Evolutionary conservation across 1,140 invertebrate genomes (phyloP).

Genomic region (Orchesella cincta): DNA sequence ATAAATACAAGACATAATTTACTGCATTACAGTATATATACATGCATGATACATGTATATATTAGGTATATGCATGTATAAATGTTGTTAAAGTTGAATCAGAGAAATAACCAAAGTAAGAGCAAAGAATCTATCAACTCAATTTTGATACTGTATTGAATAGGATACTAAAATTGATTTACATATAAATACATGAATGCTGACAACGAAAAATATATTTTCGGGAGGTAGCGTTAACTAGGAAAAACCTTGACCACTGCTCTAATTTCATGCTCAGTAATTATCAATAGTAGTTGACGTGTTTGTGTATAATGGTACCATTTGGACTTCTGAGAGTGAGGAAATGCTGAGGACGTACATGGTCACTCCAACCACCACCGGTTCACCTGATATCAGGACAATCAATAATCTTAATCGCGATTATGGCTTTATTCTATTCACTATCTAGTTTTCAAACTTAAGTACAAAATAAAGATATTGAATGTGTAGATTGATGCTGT

Average conservation of each 20-base stretch:
- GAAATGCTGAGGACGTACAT: slow-evolving; percentile 98
- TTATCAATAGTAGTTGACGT: slow-evolving; percentile 22
- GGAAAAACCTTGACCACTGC: slow-evolving; percentile 22
- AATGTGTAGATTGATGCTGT: no score
- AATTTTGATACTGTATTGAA: neutral
- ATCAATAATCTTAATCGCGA: slow-evolving; percentile 15
- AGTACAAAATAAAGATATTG: no score
- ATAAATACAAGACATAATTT: no score
- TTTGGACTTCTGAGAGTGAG: slow-evolving; percentile 98
- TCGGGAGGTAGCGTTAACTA: neutral
- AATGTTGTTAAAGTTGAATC: neutral
- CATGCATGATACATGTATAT: no score
- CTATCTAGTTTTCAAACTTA: neutral
- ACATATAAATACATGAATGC: neutral
- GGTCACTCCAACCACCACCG: slow-evolving; percentile 60
- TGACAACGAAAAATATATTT: neutral
- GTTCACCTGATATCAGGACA: slow-evolving; percentile 43
- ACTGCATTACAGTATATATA: no score
- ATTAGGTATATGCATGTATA: neutral
- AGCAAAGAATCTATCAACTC: neutral
- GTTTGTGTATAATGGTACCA: slow-evolving; percentile 68
- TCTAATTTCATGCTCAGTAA: slow-evolving; percentile 27
- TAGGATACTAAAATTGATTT: neutral
- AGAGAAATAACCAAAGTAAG: neutral
- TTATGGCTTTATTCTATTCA: neutral